Evolutionary conservation across 2,113 vertebrate species (phyloP).

Genomic region (Coturnix japonica): DNA sequence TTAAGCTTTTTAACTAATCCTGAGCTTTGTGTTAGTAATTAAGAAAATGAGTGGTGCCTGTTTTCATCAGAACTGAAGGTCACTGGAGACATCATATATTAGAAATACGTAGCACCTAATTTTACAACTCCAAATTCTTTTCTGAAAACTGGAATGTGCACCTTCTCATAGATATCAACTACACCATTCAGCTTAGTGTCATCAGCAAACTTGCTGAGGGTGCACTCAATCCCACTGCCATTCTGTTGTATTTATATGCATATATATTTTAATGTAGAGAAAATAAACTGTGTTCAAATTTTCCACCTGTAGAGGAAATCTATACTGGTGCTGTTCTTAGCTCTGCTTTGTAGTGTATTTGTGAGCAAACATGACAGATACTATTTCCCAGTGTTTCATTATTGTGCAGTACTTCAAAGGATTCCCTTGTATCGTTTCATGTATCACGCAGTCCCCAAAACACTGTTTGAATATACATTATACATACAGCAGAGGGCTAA

Average conservation of each 20-base stretch:
- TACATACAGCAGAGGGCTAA: not conserved
- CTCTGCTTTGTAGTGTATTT: not conserved
- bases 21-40: slow-evolving; percentile 30
- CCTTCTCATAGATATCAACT: not conserved
- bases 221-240: not conserved
- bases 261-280: not conserved
- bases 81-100: not conserved
- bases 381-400: slow-evolving; percentile 19
- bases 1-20: not conserved
- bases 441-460: slow-evolving; percentile 9
- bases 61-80: slow-evolving; percentile 3
- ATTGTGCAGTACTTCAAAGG: not conserved
- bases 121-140: not conserved
- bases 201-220: not conserved
- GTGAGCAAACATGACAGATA: not conserved
- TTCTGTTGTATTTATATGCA: not conserved
- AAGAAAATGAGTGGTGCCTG: not conserved
- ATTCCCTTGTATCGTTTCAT: not conserved
- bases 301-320: not conserved
- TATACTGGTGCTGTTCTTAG: not conserved
- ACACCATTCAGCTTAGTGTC: not conserved
- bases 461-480: slow-evolving; percentile 14
- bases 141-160: not conserved
- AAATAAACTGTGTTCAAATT: not conserved
- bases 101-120: slow-evolving; percentile 4